Evolutionary conservation across 2,888 invertebrate genomes (phyloP), one percentile per base, ranked within the genome.

Genomic region (Arctia plantaginis): DNA sequence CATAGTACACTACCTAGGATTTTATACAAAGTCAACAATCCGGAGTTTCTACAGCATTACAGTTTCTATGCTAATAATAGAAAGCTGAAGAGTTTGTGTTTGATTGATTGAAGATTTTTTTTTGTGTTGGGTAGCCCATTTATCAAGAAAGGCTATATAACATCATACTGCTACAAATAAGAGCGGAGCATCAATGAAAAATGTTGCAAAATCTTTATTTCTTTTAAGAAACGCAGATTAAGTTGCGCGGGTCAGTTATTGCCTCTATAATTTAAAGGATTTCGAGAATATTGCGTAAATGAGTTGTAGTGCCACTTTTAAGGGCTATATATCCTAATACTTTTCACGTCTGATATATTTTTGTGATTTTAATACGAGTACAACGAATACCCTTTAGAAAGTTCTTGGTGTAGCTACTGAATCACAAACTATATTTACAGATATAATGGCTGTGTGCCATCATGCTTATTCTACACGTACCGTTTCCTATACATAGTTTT

Each of bases 11-110:
- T 62, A 69, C 67, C 72, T 77, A 71, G 69, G 69, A 72, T 69
- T 77, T 76, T 73, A 74, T 66, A 44, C 72, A 77, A 73, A 79
- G 74, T 78, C 69, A 84, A 82, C 77, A 82, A 80, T 77, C 67
- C 74, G 39, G 23, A 13, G 33, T 51, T 27, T 71, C n/a, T 64
- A 33, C 20, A 64, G 23, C 7, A 33, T 51, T 51, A 18, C n/a
- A n/a, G n/a, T n/a, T n/a, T 55, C 35, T 44, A 13, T 15, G 15
- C 44, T 44, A 44, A 15, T 12, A 15, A 12, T 23, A 41, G 1
- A 41, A 20, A 47, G 47, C 47, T 20, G 7, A 47, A 47, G 1
- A 23, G 23, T 51, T 23, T 23, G 51, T 23, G 23, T 23, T 51
- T 8, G 20, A 20, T n/a, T n/a, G n/a, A 8, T 8, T 51, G 23